Percentiles rank a stretch among this genome's conserved stretches.
phyloP scores from a whole-genome alignment of 2,797 vertebrate genomes.

The Esox masquinongy region DNA sequence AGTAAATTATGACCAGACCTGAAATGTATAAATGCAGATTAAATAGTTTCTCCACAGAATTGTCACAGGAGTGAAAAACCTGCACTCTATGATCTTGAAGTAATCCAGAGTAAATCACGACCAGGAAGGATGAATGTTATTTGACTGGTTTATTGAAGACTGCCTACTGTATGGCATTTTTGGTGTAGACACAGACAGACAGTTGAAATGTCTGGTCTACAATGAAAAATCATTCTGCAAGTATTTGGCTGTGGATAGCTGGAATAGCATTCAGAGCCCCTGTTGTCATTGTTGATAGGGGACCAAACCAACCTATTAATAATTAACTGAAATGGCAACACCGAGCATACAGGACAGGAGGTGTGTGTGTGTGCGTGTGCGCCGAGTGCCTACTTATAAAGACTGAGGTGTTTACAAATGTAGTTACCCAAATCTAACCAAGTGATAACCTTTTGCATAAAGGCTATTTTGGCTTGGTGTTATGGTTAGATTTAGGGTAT shows the following conservation, averaged over 20 bases:
- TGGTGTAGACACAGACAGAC: too few relatives aligned
- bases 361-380: not conserved
- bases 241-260: constrained; percentile 15
- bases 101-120: not conserved
- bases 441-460: too few relatives aligned
- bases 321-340: constrained; percentile 10
- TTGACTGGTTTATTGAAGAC: too few relatives aligned
- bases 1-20: not conserved
- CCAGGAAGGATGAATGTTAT: not conserved
- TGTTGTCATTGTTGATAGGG: constrained; percentile 9
- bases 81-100: not conserved
- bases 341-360: not conserved
- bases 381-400: not conserved
- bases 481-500: too few relatives aligned
- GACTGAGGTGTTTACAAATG: not conserved
- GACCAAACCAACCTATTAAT: constrained; percentile 28
- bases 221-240: not conserved
- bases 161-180: too few relatives aligned
- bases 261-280: constrained; percentile 11
- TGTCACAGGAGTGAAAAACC: too few relatives aligned
- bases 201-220: constrained; percentile 5
- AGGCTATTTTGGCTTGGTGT: too few relatives aligned
- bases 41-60: too few relatives aligned
- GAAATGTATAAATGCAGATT: too few relatives aligned
- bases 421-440: not conserved